Conservation (phyloP, 2,888 invertebrate genomes). For the Eumacrocentrus americanus region DNA sequence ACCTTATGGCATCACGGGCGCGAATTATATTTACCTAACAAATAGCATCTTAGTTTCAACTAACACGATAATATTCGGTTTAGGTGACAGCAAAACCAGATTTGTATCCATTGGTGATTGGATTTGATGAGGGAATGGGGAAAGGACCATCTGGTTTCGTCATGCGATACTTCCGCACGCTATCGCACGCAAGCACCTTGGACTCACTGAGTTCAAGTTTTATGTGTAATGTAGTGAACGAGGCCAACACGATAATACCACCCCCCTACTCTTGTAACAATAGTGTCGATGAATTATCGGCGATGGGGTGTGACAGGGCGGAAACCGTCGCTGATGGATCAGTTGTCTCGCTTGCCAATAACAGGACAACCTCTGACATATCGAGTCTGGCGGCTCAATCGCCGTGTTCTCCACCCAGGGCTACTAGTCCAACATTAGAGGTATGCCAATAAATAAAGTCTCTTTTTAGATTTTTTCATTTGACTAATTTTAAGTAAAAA, state of each 20-base stretch:
- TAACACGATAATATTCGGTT: no score
- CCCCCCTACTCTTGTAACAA: conserved; percentile 79
- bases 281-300: conserved; percentile 70
- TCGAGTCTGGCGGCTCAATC: conserved; percentile 74
- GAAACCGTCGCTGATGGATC: conserved; percentile 52
- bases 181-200: conserved; percentile 84
- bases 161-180: conserved; percentile 82
- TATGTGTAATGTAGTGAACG: conserved; percentile 83
- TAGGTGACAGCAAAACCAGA: conserved; percentile 87
- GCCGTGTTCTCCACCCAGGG: conserved; percentile 78
- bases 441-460: conserved; percentile 54
- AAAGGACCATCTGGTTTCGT: conserved; percentile 79
- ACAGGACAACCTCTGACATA: conserved; percentile 70
- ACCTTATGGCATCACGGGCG: no score
- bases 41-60: no score
- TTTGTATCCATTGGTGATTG: conserved; percentile 83
- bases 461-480: neutral
- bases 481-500: conserved; percentile 1
- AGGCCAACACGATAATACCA: conserved; percentile 83
- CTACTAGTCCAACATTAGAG: conserved; percentile 82
- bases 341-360: conserved; percentile 60
- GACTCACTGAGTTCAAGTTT: conserved; percentile 88
- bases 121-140: conserved; percentile 72
- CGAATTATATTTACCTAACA: no score
- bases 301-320: conserved; percentile 51